Percentiles rank a stretch among this genome's conserved stretches.
Evolutionary conservation across 2,797 vertebrate species (phyloP).

Genomic region (Rhincodon typus): DNA sequence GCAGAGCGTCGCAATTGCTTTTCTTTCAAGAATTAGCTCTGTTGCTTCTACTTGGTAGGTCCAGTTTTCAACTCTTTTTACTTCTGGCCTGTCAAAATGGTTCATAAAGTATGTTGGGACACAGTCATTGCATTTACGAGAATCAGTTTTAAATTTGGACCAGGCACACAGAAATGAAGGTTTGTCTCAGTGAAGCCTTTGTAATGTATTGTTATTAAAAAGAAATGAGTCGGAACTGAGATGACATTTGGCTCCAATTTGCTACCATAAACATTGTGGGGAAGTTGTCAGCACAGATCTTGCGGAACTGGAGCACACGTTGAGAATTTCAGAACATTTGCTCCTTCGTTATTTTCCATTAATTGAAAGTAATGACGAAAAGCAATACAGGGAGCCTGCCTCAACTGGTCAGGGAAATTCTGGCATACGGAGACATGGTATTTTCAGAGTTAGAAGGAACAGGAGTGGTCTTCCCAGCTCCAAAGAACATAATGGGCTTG

Average conservation of each 20-base stretch:
- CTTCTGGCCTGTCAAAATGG: background rate
- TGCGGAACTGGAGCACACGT: background rate
- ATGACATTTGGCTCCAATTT: background rate
- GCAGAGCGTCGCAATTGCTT: background rate
- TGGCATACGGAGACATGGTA: background rate
- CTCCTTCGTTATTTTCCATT: background rate
- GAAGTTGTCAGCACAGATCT: background rate
- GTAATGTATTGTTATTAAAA: background rate
- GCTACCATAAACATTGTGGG: background rate
- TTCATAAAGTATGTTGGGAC: too few relatives aligned
- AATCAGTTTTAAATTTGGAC: background rate
- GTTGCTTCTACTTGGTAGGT: background rate
- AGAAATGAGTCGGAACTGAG: background rate
- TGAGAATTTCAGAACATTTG: background rate
- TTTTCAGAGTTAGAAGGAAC: background rate
- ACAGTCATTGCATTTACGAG: background rate
- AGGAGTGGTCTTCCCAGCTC: background rate
- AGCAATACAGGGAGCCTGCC: background rate
- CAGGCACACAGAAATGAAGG: background rate
- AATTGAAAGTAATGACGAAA: background rate
- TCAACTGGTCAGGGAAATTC: background rate
- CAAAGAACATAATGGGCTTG: background rate
- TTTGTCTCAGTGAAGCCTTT: background rate
- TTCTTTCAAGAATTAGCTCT: background rate
- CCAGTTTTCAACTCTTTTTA: background rate